These are phyloP conservation scores for Chelonoidis abingdonii DNA, from an alignment of 2,113 vertebrate genomes.

Conservation along the genomic window DNA sequence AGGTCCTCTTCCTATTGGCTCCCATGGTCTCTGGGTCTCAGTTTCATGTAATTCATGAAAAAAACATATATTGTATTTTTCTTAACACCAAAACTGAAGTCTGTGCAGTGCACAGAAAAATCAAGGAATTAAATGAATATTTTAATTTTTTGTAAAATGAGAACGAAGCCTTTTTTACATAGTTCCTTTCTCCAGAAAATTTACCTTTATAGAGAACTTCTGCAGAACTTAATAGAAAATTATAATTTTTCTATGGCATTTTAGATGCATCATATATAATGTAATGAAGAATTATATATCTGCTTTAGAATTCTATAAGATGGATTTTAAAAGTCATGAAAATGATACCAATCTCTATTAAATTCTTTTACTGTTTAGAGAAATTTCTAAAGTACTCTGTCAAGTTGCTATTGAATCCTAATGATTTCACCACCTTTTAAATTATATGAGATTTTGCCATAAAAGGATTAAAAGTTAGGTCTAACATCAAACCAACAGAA, in stretches of 20 bases:
- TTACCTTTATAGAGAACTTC: not conserved
- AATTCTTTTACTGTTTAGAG: not conserved
- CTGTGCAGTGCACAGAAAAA: not conserved
- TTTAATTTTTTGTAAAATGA: not conserved
- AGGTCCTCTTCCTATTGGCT: not conserved
- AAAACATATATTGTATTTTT: not conserved
- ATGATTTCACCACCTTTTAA: not conserved
- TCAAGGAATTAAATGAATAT: not conserved
- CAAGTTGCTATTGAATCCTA: not conserved
- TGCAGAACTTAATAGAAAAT: not conserved
- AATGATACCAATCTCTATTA: not conserved
- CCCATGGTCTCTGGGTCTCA: not conserved
- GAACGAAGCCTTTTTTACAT: not conserved
- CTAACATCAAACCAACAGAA: not conserved
- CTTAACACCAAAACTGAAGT: not conserved
- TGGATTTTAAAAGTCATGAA: not conserved
- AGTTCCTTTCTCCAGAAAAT: not conserved
- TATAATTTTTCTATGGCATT: not conserved
- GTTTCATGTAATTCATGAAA: accelerated
- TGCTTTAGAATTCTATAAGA: not conserved
- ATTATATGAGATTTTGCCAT: accelerated
- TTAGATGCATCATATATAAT: not conserved
- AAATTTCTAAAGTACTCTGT: not conserved
- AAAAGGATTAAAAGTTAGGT: accelerated
- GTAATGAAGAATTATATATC: not conserved